phyloP scores from a whole-genome alignment of 2,888 invertebrate species.

The Autographa gamma region DNA sequence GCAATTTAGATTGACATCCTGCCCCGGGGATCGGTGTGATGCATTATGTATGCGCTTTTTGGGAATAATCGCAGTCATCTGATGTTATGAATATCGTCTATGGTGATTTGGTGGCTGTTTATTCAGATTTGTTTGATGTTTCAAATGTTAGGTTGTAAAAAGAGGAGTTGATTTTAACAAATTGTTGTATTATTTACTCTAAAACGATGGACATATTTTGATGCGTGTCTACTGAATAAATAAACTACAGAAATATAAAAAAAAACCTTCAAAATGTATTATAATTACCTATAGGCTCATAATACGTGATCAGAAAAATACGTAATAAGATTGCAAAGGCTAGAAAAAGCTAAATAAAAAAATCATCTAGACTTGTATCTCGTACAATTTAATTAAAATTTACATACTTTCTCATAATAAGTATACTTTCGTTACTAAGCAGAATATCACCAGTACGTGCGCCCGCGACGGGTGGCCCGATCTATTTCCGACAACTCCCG shows the following conservation, averaged over 20 bases:
- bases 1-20: constrained; percentile 85
- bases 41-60: constrained; percentile 69
- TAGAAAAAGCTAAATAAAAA: too few relatives aligned
- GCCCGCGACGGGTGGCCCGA: constrained; percentile 58
- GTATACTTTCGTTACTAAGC: background rate
- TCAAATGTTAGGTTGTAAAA: background rate
- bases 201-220: too few relatives aligned
- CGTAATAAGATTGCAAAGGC: too few relatives aligned
- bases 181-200: too few relatives aligned
- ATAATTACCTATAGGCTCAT: too few relatives aligned
- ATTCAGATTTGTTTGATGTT: background rate
- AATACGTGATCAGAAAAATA: too few relatives aligned
- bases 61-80: constrained; percentile 29
- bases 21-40: constrained; percentile 62
- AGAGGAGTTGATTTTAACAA: too few relatives aligned
- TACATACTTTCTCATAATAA: background rate
- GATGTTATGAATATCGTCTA: constrained; percentile 14
- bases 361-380: too few relatives aligned
- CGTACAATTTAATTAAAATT: too few relatives aligned
- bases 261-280: too few relatives aligned
- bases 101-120: background rate
- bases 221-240: too few relatives aligned
- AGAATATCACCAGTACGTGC: constrained; percentile 18
- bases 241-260: too few relatives aligned
- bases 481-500: constrained; percentile 61